Percentiles rank a stretch among this genome's conserved stretches.
Conservation (phyloP, 2,888 invertebrate species). For the Drosophila kambysellisi region DNA sequence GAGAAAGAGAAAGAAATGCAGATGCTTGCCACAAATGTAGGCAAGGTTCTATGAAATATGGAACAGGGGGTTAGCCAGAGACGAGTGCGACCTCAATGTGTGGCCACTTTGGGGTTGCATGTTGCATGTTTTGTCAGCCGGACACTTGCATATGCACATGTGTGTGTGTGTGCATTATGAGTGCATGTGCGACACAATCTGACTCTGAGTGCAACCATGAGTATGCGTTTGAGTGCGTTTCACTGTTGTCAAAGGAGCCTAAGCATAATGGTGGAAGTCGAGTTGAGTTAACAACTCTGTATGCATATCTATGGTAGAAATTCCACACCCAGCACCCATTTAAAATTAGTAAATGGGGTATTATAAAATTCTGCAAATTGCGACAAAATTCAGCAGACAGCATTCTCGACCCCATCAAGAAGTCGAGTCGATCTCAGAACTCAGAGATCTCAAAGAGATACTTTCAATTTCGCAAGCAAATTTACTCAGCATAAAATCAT, state of each 20-base stretch:
- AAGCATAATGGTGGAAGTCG: constrained; percentile 19
- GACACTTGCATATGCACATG: constrained; percentile 1
- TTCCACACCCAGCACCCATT: background rate
- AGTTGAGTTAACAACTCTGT: background rate
- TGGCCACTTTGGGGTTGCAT: constrained; percentile 42
- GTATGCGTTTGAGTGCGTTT: background rate
- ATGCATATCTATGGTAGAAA: background rate
- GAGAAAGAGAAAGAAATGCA: background rate
- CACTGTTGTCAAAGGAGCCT: background rate
- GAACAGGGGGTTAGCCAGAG: background rate
- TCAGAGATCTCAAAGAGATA: too few relatives aligned
- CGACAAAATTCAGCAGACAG: background rate
- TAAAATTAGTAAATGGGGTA: background rate
- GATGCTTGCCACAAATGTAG: constrained; percentile 27
- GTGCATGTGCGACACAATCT: constrained; percentile 4
- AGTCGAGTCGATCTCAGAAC: too few relatives aligned
- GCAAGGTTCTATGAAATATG: constrained; percentile 5
- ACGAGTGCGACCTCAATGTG: constrained; percentile 43
- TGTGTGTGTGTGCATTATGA: constrained; percentile 5
- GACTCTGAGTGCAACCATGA: background rate
- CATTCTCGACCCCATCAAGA: background rate
- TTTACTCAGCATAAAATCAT: too few relatives aligned
- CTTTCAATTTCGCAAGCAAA: too few relatives aligned
- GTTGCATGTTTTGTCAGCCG: constrained; percentile 28
- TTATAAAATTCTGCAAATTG: background rate